phyloP scores from a whole-genome alignment of 1,140 invertebrate species.

The Lasaia peninsularis region DNA sequence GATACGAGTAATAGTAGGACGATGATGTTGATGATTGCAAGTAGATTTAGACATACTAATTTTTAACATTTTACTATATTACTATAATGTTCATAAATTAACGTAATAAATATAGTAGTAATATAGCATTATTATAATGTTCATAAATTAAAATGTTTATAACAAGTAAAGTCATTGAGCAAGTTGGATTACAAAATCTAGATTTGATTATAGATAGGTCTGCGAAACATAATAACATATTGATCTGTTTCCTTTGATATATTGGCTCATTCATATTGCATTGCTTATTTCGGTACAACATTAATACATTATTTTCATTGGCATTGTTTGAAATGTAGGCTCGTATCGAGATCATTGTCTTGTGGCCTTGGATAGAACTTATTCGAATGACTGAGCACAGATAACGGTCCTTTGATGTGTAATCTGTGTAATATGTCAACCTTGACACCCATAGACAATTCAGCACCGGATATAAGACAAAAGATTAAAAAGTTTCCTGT shows the following conservation, averaged over 20 bases:
- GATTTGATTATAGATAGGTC: not conserved
- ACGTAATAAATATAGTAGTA: too few species aligned
- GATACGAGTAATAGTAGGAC: too few species aligned
- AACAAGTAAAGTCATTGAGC: too few species aligned
- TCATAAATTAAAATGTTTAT: too few species aligned
- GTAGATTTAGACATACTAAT: too few species aligned
- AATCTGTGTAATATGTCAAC: slow-evolving; percentile 16
- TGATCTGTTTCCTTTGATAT: not conserved
- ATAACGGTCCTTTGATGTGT: slow-evolving; percentile 19
- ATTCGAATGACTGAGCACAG: slow-evolving; percentile 23
- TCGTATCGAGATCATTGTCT: slow-evolving; percentile 19
- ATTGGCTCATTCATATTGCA: slow-evolving; percentile 4
- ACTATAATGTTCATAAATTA: too few species aligned
- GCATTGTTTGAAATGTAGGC: slow-evolving; percentile 31
- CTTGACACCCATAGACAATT: slow-evolving; percentile 42
- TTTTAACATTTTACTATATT: too few species aligned
- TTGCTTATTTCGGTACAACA: slow-evolving; percentile 9
- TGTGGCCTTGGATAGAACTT: slow-evolving; percentile 30
- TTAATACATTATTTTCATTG: slow-evolving; percentile 16
- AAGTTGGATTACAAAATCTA: not conserved
- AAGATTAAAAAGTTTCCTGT: slow-evolving; percentile 53
- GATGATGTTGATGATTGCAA: too few species aligned
- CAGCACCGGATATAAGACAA: slow-evolving; percentile 41
- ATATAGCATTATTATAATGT: too few species aligned
- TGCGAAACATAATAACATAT: not conserved